phyloP scores from a whole-genome alignment of 2,113 vertebrate species.

The Pachyramphus minor region DNA sequence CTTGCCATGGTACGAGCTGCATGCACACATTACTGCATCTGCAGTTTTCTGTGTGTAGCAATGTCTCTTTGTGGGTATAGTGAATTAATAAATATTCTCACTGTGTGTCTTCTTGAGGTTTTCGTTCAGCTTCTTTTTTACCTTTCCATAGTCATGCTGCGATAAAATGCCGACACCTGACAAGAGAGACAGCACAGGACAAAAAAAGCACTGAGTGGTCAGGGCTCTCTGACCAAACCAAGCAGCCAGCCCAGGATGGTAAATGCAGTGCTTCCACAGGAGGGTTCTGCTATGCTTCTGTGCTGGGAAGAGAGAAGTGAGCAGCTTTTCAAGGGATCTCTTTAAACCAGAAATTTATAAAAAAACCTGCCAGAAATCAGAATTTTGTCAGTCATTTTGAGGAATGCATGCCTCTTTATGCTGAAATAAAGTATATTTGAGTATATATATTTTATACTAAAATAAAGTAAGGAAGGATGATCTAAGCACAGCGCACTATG shows the following conservation, averaged over 20 bases:
- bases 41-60: not conserved
- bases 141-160: not conserved
- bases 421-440: not conserved
- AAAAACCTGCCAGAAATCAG: not conserved
- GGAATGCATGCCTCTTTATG: not conserved
- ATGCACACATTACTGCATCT: not conserved
- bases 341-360: not conserved
- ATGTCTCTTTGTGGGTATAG: not conserved
- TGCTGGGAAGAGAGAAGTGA: not conserved
- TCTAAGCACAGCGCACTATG: not conserved
- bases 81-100: not conserved
- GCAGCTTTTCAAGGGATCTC: not conserved
- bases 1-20: not conserved
- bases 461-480: not conserved
- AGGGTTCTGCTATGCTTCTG: not conserved
- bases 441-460: not conserved
- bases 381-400: not conserved
- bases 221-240: not conserved
- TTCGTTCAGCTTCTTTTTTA: not conserved
- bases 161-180: not conserved
- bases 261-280: accelerated
- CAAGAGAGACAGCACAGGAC: not conserved
- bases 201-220: not conserved
- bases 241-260: not conserved
- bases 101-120: not conserved